These are phyloP conservation scores for Apus apus DNA, from an alignment of 2,113 vertebrate species.

Conservation along the genomic window DNA sequence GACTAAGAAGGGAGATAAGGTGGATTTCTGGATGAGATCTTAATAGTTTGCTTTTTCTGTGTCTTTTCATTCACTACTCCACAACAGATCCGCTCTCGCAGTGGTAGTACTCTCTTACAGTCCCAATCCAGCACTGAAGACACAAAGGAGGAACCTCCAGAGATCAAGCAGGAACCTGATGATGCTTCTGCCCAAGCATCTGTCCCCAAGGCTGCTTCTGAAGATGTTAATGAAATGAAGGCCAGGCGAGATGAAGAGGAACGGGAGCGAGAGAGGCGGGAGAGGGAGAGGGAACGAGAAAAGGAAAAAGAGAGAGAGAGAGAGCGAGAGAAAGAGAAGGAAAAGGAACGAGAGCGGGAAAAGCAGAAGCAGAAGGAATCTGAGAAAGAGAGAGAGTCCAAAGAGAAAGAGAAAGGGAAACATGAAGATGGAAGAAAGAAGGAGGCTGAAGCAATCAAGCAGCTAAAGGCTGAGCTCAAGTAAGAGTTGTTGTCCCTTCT, in stretches of 20 bases:
- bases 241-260: conserved; percentile 78
- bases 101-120: conserved; percentile 87
- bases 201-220: conserved; percentile 73
- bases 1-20: background rate
- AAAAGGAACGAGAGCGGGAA: conserved; percentile 82
- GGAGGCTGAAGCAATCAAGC: conserved; percentile 88
- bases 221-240: conserved; percentile 74
- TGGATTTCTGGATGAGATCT: background rate
- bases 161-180: conserved; percentile 87
- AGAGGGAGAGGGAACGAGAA: conserved; percentile 83
- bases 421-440: conserved; percentile 85
- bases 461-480: conserved; percentile 95
- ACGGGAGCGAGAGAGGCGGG: conserved; percentile 79
- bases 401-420: conserved; percentile 87
- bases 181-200: conserved; percentile 74
- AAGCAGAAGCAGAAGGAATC: conserved; percentile 80
- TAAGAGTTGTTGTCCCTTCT: conserved; percentile 60
- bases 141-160: conserved; percentile 85
- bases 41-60: background rate
- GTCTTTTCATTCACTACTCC: background rate
- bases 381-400: conserved; percentile 78
- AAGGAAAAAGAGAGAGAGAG: conserved; percentile 68
- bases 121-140: conserved; percentile 94
- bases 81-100: conserved; percentile 81
- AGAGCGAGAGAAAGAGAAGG: conserved; percentile 82